Evolutionary conservation across 2,113 vertebrate species (phyloP).

Genomic region (Myrmophylax atrothorax): DNA sequence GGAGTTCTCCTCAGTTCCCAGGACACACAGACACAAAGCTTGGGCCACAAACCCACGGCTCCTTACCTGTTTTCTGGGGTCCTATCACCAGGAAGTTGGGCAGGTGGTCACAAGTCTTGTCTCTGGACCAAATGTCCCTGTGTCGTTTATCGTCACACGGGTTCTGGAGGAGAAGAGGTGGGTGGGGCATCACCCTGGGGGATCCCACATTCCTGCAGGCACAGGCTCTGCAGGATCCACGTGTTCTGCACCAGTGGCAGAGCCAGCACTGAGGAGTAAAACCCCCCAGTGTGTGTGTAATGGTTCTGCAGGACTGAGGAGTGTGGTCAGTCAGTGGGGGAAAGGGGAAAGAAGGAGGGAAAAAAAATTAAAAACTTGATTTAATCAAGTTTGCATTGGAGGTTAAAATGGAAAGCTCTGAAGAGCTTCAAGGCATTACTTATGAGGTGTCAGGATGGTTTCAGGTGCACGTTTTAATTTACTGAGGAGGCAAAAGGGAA

Average conservation of each 20-base stretch:
- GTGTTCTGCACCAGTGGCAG: background rate
- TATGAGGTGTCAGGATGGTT: slow-evolving; percentile 51
- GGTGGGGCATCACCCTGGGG: background rate
- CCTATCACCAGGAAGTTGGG: slow-evolving; percentile 84
- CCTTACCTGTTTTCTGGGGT: slow-evolving; percentile 83
- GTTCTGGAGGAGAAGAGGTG: slow-evolving; percentile 64
- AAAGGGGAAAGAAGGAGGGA: background rate
- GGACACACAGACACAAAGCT: background rate
- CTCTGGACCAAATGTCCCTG: slow-evolving; percentile 84
- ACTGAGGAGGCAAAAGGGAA: slow-evolving; percentile 28
- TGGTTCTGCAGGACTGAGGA: background rate
- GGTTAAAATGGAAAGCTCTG: slow-evolving; percentile 20
- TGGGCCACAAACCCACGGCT: background rate
- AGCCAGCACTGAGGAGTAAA: background rate
- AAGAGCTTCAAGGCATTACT: slow-evolving; percentile 27
- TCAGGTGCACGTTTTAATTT: slow-evolving; percentile 56
- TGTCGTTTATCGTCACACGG: slow-evolving; percentile 83
- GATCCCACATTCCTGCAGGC: background rate
- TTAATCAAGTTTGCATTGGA: slow-evolving; percentile 28
- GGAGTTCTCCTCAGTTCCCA: background rate
- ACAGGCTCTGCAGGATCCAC: background rate
- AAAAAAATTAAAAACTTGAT: background rate
- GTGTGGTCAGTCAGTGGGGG: background rate
- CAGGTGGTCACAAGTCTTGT: slow-evolving; percentile 81
- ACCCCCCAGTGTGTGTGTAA: background rate